phyloP scores from a whole-genome alignment of 1,140 invertebrate species.

The Ladona fulva region DNA sequence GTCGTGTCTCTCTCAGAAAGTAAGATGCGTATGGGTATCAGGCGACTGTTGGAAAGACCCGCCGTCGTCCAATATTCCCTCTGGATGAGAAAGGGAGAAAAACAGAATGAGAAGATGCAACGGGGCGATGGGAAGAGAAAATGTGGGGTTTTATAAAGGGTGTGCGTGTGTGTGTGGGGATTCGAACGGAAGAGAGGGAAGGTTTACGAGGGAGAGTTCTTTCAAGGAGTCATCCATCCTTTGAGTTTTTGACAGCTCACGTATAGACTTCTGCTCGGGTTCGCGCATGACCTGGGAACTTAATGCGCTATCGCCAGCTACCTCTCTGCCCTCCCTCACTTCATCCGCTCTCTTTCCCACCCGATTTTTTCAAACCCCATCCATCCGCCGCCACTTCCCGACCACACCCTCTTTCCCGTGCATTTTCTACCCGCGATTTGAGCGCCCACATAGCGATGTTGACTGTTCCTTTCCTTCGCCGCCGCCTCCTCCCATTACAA shows the following conservation, averaged over 20 bases:
- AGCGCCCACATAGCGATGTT: too few relatives aligned
- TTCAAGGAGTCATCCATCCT: background rate
- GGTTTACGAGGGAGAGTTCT: background rate
- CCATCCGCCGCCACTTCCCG: background rate
- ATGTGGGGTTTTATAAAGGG: too few relatives aligned
- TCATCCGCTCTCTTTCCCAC: background rate
- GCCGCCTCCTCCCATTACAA: background rate
- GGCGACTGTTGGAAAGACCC: too few relatives aligned
- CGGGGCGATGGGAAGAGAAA: too few relatives aligned
- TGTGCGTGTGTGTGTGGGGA: background rate
- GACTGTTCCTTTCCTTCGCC: background rate
- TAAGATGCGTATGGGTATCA: too few relatives aligned
- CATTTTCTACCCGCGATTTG: too few relatives aligned
- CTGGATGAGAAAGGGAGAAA: too few relatives aligned
- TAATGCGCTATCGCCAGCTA: background rate
- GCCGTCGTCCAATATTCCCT: too few relatives aligned
- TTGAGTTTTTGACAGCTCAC: slow-evolving; percentile 9
- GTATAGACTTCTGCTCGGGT: background rate
- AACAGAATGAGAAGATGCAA: too few relatives aligned
- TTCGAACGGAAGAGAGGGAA: background rate
- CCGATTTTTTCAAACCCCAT: background rate
- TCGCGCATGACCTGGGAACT: background rate
- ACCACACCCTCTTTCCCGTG: background rate
- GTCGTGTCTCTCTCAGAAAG: too few relatives aligned
- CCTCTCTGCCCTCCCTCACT: background rate